Evolutionary conservation across 2,113 vertebrate genomes (phyloP).

Genomic region (Lonchura striata): DNA sequence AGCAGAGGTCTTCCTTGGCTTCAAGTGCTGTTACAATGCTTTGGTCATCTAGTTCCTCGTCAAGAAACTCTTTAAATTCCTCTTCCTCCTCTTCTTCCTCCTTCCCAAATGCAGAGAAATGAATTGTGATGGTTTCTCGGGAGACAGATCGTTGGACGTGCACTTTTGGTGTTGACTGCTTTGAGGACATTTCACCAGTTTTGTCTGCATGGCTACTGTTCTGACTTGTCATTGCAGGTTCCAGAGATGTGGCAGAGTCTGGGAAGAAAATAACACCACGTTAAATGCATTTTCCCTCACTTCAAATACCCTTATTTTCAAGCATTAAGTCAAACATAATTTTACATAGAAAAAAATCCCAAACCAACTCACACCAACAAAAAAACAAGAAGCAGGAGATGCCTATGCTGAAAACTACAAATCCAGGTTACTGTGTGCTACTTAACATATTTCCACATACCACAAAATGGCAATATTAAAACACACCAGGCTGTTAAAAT

Average conservation of each 20-base stretch:
- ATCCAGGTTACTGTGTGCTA: neutral
- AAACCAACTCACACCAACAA: neutral
- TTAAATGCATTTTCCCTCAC: neutral
- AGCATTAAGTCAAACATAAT: neutral
- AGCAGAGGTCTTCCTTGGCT: conserved; percentile 88
- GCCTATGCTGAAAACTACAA: neutral
- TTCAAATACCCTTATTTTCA: neutral
- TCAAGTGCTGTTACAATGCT: conserved; percentile 85
- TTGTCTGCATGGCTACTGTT: conserved; percentile 88
- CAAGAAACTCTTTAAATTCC: conserved; percentile 76
- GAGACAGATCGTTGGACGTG: conserved; percentile 95
- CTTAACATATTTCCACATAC: neutral
- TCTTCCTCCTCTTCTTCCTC: conserved; percentile 97
- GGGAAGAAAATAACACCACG: neutral
- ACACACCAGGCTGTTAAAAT: neutral
- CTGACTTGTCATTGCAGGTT: conserved; percentile 92
- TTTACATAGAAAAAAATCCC: neutral
- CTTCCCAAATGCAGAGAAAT: conserved; percentile 94
- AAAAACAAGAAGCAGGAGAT: neutral
- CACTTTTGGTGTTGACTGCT: conserved; percentile 87
- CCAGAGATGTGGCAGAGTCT: conserved; percentile 82
- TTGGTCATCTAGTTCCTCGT: conserved; percentile 79
- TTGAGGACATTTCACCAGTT: conserved; percentile 77
- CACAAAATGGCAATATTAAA: neutral
- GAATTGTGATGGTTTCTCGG: conserved; percentile 96